phyloP scores from a whole-genome alignment of 2,113 vertebrate species.

The Candoia aspera region DNA sequence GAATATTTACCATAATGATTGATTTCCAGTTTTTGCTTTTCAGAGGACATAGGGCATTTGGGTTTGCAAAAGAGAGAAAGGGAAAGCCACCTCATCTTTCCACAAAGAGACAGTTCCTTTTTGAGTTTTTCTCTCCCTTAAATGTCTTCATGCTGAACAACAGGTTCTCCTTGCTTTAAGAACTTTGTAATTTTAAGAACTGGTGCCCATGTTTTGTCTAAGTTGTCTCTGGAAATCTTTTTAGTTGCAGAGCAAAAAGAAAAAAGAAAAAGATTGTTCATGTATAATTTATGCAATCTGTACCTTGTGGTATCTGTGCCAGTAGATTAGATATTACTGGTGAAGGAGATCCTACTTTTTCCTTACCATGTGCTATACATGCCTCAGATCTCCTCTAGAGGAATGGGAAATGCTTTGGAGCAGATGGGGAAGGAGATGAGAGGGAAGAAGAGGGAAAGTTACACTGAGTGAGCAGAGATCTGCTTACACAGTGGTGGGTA shows the following conservation, averaged over 20 bases:
- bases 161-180: background rate
- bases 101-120: background rate
- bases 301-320: background rate
- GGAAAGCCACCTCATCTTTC: background rate
- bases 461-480: background rate
- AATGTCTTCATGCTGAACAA: background rate
- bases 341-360: background rate
- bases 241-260: background rate
- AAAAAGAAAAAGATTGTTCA: no score
- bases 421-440: background rate
- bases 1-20: background rate
- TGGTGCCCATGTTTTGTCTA: background rate
- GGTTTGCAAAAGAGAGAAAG: background rate
- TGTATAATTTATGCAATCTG: background rate
- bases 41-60: background rate
- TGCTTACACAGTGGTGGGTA: no score
- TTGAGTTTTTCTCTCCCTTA: background rate
- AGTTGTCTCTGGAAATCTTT: background rate
- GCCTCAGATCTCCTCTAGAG: background rate
- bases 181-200: background rate
- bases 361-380: background rate
- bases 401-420: background rate
- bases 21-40: background rate
- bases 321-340: background rate
- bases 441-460: background rate